Base-by-base conservation (phyloP, 2,888 invertebrate genomes). In the Sussaba pulchella region DNA sequence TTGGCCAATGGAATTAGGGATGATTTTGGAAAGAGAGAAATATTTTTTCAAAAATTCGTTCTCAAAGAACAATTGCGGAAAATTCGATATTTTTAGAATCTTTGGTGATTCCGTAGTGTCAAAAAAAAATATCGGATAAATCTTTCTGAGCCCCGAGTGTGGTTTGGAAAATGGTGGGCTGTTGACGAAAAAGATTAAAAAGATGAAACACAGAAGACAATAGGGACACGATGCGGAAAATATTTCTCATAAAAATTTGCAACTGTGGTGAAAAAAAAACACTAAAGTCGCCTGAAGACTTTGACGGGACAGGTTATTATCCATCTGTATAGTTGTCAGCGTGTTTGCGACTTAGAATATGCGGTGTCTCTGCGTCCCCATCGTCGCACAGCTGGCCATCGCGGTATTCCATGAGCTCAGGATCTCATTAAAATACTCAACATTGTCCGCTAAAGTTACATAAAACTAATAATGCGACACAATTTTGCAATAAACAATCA, bases 261-360 rank as follows among this genome's bases (percentile, higher is more conserved):
- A 2, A 36, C 31, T 24, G 57, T 69, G 59, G 67, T 63, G 57
- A 26, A 50, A 72, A 59, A 59, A 31, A 31, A 31, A 31, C 2
- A 31, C 2, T 2, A 31, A 31, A 31, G 31, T 31, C 31, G 63
- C 50, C 24, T 63, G 59, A 67, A 39, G 17, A 17, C 41, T 8
- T 31, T 26, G 67, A 12, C 52, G 41, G 57, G 73, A 59, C 39
- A 64, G 74, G 77, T 82, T 87, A 86, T 86, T 85, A 82, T 66
- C 61, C 50, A 74, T 86, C 83, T 31, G 6, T 31, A 2, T 31
- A 6, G 84, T 85, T 87, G 80, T 74, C 57, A 47, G 75, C 78
- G 82, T 82, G 75, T 83, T 86, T 82, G 77, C 67, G 75, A 81
- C 80, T 87, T 84, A 81, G 72, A 81, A 85, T 61, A 64, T 59